Percentiles rank a stretch among this genome's conserved stretches.
Evolutionary conservation across 2,888 invertebrate species (phyloP).

Genomic region (Cryptocephalus moraei): DNA sequence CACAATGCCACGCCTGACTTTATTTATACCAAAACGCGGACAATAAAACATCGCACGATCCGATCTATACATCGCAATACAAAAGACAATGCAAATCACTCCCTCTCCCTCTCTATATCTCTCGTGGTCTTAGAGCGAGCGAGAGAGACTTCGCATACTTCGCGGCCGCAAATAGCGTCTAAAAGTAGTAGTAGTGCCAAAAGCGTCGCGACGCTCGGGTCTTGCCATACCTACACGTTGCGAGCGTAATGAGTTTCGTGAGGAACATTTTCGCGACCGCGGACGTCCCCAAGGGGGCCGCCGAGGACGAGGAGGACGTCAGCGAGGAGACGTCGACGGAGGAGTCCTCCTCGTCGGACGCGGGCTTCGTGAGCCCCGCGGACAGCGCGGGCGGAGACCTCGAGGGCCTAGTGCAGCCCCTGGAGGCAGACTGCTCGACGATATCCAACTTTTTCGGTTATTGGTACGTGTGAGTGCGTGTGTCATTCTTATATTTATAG

Average conservation of each 20-base stretch:
- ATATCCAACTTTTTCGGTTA: conserved; percentile 39
- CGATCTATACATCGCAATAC: too few relatives aligned
- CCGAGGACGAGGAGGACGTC: conserved; percentile 27
- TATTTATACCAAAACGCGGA: too few relatives aligned
- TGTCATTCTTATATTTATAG: neutral
- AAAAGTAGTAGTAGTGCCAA: conserved; percentile 23
- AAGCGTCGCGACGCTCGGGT: conserved; percentile 3
- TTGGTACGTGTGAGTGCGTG: conserved; percentile 31
- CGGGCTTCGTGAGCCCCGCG: conserved; percentile 31
- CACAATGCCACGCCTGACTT: too few relatives aligned
- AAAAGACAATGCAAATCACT: too few relatives aligned
- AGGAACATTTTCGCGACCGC: conserved; percentile 33
- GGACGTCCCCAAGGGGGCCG: conserved; percentile 23
- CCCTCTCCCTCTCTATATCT: too few relatives aligned
- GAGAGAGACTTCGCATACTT: conserved; percentile 24
- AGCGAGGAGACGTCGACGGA: conserved; percentile 29
- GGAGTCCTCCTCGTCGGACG: conserved; percentile 31
- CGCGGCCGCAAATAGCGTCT: conserved; percentile 27
- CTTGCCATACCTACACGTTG: conserved; percentile 4
- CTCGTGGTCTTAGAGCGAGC: too few relatives aligned
- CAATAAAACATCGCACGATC: too few relatives aligned
- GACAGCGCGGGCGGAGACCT: conserved; percentile 29
- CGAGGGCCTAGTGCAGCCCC: neutral
- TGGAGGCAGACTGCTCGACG: conserved; percentile 35
- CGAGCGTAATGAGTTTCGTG: conserved; percentile 33